Evolutionary conservation across 2,888 invertebrate species (phyloP), one percentile per base, ranked within the genome.

Genomic region (Pteria penguin): DNA sequence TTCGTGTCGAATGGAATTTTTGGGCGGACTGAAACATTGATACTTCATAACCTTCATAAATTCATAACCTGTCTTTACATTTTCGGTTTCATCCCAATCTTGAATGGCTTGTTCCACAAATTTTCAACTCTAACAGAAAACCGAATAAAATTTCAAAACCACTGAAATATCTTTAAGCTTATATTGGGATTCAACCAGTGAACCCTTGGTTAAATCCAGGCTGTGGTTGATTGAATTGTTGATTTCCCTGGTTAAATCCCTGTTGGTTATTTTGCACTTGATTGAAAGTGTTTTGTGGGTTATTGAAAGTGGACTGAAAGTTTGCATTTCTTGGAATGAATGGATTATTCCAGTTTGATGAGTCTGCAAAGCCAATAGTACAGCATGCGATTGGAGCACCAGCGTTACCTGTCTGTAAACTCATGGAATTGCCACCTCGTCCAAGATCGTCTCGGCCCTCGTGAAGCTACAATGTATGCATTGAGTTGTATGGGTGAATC

Each of bases 371-470:
- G 2, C 81, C 79, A 27, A 85, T 73, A 22, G 79, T 76, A 71
- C 84, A 85, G 57, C 84, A 85, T 14, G 84, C 80, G 18, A 85
- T 82, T 1, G 84, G 84, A 32, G 81, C 79, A 11, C 84, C 84
- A 5, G 84, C 76, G 63, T 85, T 85, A 22, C 84, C 84, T n/a
- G 80, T 82, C 61, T 79, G 80, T n/a, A 82, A 65, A 74, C 83
- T 85, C 75, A 67, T 69, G 3, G 80, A 77, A 32, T 72, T 81
- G 11, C 74, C 68, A 2, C 84, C 84, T 62, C 80, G 65, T 8
- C 84, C 84, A 22, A 85, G 69, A 67, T 85, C 84, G 71, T 85
- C 84, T 4, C 81, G 71, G 18, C 84, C 82, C 61, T 83, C 83
- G 31, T 85, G 79, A 58, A 85, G 72, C 84, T 85, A 69, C 29